Evolutionary conservation across 1,140 invertebrate species (phyloP).

Genomic region (Planococcus citri): DNA sequence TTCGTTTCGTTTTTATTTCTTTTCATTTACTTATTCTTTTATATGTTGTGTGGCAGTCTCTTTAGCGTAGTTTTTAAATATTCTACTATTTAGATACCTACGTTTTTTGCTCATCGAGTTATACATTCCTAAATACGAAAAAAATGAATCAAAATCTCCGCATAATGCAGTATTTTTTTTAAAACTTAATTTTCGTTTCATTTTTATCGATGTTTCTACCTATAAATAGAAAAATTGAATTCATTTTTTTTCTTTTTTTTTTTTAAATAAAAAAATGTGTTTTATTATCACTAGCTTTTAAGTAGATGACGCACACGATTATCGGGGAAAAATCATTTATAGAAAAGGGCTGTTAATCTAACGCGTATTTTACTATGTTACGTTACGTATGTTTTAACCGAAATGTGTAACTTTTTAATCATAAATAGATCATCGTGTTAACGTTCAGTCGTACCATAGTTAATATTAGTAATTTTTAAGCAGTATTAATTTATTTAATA

Average conservation of each 20-base stretch:
- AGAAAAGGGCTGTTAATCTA: not conserved
- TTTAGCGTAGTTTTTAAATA: too few species aligned
- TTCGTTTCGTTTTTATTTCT: not conserved
- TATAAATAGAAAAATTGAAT: not conserved
- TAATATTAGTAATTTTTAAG: not conserved
- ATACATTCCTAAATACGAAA: too few species aligned
- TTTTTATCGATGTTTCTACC: not conserved
- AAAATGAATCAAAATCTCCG: too few species aligned
- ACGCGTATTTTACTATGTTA: not conserved
- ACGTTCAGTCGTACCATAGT: conserved; percentile 6
- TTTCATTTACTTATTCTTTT: too few species aligned
- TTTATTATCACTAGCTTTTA: not conserved
- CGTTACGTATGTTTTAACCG: not conserved
- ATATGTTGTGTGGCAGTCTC: too few species aligned
- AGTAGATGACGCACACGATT: not conserved
- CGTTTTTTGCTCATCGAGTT: too few species aligned
- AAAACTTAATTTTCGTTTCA: not conserved
- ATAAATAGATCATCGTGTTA: conserved; percentile 4
- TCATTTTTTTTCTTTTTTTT: too few species aligned
- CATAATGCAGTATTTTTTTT: not conserved
- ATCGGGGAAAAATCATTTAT: not conserved
- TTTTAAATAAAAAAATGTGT: too few species aligned
- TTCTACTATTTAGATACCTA: too few species aligned
- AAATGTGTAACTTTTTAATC: conserved; percentile 1
- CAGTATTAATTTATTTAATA: conserved; percentile 8